Evolutionary conservation across 2,797 vertebrate species (phyloP), one percentile per base, ranked within the genome.

Genomic region (Cephalopachus bancanus): DNA sequence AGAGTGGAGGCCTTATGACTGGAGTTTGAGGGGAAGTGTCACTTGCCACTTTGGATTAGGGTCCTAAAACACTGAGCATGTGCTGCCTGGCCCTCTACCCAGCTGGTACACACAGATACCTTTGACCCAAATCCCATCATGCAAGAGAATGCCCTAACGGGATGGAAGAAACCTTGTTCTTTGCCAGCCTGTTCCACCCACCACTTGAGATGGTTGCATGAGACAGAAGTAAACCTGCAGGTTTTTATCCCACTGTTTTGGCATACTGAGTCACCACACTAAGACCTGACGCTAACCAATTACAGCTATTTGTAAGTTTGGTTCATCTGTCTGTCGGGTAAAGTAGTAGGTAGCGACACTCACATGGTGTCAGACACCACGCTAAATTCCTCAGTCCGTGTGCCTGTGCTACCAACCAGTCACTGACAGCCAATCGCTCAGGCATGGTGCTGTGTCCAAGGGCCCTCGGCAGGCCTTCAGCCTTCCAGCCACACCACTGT

Each of bases 401-500:
- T 44, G 26, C n/a, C 67, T 33, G 0, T 26, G 37, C 26, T 60
- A 5, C 12, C 10, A 24, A 14, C 22, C 49, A 51, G 55, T 69
- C 64, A 49, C 0, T 6, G n/a, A 49, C 1, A 57, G 1, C 10
- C 37, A 1, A 2, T 15, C 5, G 30, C 44, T 55, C 26, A 22
- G 65, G 19, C 5, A 30, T 64, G 30, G 10, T 12, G 3, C 51
- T 10, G 26, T 30, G 16, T 14, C 44, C 51, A 19, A 0, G 1
- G 22, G 22, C 57, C 71, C 74, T n/a, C 1, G 26, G 64, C 15
- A 49, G 72, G 30, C 12, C 30, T 33, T 1, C 0, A 4, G 33
- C 51, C 7, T 53, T 26, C 28, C 1, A 0, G 24, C 67, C 15
- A 9, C 2, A 22, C 44, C 3, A 15, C 0, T 11, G 17, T 59